Evolutionary conservation across 2,888 invertebrate species (phyloP), one percentile per base, ranked within the genome.

Genomic region (Spilosoma lubricipeda): DNA sequence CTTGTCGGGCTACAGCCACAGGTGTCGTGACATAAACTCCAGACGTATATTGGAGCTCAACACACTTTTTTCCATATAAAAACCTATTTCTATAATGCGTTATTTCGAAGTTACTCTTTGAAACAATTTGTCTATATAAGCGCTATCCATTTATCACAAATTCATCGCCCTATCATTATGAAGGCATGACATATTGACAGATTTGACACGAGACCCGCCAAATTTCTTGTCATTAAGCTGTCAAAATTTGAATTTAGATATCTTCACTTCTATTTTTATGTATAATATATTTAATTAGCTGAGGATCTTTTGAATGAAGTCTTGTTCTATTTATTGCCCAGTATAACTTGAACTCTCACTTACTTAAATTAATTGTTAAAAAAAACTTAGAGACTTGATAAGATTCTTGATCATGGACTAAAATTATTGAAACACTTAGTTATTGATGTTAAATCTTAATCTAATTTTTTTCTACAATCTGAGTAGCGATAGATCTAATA

Each of bases 241-340:
- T 66, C 52, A 56, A 71, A 71, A 52, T 66, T 66, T 66, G 52
- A 71, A 71, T 56, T 71, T 71, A 20, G 71, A 66, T 66, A 20
- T 48, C 45, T 67, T 30, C 39, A 5, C 33, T 33, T 27, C 18
- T 27, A 7, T 67, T 30, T 48, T 67, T 30, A 42, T 59, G 27
- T 15, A 59, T 27, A 59, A 59, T 59, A 30, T 15, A 27, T 27
- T 13, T 15, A 27, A 5, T 56, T n/a, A 23, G 0, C 3, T n/a
- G 52, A n/a, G 0, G 52, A 11, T 56, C 1, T 48, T 52, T 56
- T n/a, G 52, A 56, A 23, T 7, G 3, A 56, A 9, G n/a, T 23
- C 2, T 7, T 52, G 7, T 52, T 23, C 52, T 52, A 9, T 23
- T 52, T 23, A 23, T 52, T 23, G 23, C 23, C 23, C 23, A 52